Evolutionary conservation across 1,140 invertebrate genomes (phyloP).

Genomic region (Heliconius melpomene): DNA sequence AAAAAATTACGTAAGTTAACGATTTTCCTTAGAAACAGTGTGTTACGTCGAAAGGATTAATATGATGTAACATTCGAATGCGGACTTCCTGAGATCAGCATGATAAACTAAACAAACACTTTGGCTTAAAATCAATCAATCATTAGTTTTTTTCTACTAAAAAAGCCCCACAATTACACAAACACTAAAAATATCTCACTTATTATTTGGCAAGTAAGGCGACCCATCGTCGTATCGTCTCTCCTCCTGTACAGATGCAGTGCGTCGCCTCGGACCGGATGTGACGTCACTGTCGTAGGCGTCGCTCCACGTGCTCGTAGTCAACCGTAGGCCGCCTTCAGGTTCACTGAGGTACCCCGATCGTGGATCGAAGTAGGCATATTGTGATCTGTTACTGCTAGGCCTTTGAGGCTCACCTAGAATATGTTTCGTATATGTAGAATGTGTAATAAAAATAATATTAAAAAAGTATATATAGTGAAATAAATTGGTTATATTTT

Average conservation of each 20-base stretch:
- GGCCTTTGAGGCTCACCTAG: constrained; percentile 67
- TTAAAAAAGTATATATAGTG: not conserved
- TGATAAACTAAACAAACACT: no score
- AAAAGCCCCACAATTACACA: no score
- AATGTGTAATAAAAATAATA: not conserved
- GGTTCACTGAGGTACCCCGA: constrained; percentile 79
- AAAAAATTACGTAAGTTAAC: not conserved
- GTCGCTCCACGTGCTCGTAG: constrained; percentile 67
- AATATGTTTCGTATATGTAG: constrained; percentile 12
- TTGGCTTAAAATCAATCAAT: no score
- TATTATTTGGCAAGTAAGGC: constrained; percentile 69
- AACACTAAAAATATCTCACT: constrained; percentile 53
- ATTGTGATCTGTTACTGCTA: constrained; percentile 70
- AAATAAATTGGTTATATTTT: not conserved
- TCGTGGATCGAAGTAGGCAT: constrained; percentile 79
- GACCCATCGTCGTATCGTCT: constrained; percentile 58
- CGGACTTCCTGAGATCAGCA: no score
- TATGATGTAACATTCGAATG: no score
- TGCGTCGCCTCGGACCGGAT: constrained; percentile 61
- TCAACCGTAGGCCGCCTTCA: constrained; percentile 68
- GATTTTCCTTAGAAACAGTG: no score
- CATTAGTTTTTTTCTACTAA: no score
- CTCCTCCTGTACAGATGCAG: constrained; percentile 76
- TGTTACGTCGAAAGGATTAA: no score
- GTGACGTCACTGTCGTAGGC: constrained; percentile 76